Evolutionary conservation across 2,113 vertebrate species (phyloP).

Genomic region (Syngnathus scovelli): DNA sequence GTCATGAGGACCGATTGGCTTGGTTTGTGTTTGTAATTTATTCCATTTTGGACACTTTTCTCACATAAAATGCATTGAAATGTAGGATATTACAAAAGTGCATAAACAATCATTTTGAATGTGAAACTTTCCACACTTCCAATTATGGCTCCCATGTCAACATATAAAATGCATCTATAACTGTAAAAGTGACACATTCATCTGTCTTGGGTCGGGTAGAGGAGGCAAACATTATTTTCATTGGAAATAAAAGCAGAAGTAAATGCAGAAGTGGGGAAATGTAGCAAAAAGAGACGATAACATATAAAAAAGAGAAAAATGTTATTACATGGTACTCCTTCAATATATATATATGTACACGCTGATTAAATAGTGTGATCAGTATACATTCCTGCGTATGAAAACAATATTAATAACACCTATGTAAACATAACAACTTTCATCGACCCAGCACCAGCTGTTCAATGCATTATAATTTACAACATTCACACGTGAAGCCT

Average conservation of each 20-base stretch:
- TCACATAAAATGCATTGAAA: slow-evolving; percentile 6
- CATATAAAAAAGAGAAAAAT: slow-evolving; percentile 20
- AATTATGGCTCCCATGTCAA: neutral
- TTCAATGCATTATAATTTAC: slow-evolving; percentile 50
- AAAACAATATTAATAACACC: slow-evolving; percentile 49
- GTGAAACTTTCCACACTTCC: neutral
- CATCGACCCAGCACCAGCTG: slow-evolving; percentile 67
- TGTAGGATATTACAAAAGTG: slow-evolving; percentile 29
- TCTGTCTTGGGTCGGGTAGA: slow-evolving; percentile 34
- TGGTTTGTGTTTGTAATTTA: neutral
- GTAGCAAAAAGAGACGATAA: slow-evolving; percentile 15
- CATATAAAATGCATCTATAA: slow-evolving; percentile 13
- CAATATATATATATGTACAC: slow-evolving; percentile 65
- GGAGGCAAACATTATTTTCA: slow-evolving; percentile 18
- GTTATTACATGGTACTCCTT: slow-evolving; percentile 33
- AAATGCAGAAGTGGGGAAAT: slow-evolving; percentile 28
- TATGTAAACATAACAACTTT: slow-evolving; percentile 54
- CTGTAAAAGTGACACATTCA: slow-evolving; percentile 47
- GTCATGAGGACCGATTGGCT: neutral
- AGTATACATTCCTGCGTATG: slow-evolving; percentile 70
- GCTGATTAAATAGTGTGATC: slow-evolving; percentile 72
- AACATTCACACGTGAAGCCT: slow-evolving; percentile 50
- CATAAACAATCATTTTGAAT: slow-evolving; percentile 11
- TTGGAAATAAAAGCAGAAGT: slow-evolving; percentile 27
- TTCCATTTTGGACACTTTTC: neutral